phyloP scores from a whole-genome alignment of 2,797 vertebrate genomes.

The Coccyzus lansbergi region DNA sequence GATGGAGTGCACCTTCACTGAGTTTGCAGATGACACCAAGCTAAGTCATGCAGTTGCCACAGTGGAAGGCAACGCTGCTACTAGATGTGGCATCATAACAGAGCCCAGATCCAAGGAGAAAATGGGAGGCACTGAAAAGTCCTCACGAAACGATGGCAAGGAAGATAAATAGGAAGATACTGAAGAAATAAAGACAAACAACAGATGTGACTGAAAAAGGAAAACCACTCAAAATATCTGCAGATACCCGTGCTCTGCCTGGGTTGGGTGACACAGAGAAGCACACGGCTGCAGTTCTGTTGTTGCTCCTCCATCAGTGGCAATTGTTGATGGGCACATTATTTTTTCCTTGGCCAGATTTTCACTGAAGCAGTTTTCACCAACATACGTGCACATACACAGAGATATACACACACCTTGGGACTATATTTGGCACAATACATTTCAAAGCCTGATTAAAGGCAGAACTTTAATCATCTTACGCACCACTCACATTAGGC shows the following conservation, averaged over 20 bases:
- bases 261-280: neutral
- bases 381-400: neutral
- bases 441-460: conserved; percentile 5
- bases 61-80: too few species aligned
- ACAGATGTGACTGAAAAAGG: neutral
- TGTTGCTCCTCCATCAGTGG: neutral
- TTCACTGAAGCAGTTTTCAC: neutral
- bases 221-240: neutral
- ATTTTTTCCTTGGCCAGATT: neutral
- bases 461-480: neutral
- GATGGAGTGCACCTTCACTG: too few species aligned
- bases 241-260: neutral
- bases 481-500: neutral
- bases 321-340: rapidly evolving
- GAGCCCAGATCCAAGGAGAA: neutral
- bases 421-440: neutral
- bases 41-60: too few species aligned
- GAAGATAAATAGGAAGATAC: neutral
- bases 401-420: neutral
- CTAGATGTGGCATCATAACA: neutral
- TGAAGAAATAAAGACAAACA: neutral
- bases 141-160: neutral
- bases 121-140: neutral
- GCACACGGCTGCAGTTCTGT: neutral
- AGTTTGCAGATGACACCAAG: too few species aligned